A percentile compares a stretch with the other conserved stretches of the same genome.
These are phyloP conservation scores for Cremastinae sp. DNA, from an alignment of 2,888 invertebrate genomes.

Conservation along the genomic window DNA sequence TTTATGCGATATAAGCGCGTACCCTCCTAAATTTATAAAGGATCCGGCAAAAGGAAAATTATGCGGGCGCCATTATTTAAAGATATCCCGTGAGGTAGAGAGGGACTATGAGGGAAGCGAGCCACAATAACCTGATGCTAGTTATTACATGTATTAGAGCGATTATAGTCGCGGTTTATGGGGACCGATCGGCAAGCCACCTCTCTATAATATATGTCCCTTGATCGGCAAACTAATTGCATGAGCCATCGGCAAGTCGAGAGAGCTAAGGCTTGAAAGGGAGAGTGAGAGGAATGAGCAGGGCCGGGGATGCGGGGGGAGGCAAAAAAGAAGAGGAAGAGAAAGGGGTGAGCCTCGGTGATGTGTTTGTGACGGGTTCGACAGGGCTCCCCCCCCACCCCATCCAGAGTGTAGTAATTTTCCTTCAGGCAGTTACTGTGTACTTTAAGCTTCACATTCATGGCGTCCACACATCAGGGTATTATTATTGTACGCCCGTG, in stretches of 20 bases:
- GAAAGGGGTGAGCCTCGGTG: background rate
- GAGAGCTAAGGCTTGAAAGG: no score
- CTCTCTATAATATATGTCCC: constrained; percentile 1
- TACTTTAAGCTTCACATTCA: constrained; percentile 30
- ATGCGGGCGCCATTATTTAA: no score
- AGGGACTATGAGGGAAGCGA: no score
- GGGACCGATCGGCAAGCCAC: constrained; percentile 7
- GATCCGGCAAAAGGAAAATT: no score
- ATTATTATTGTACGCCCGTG: constrained; percentile 12
- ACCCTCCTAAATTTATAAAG: no score
- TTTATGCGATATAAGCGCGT: no score
- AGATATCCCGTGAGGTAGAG: background rate
- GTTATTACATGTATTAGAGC: constrained; percentile 23
- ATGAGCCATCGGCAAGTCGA: constrained; percentile 19
- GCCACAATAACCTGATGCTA: constrained; percentile 19
- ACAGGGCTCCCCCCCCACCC: background rate
- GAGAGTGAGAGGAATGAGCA: no score
- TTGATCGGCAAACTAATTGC: constrained; percentile 14
- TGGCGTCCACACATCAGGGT: constrained; percentile 9
- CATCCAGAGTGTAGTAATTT: background rate
- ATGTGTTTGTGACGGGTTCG: constrained; percentile 24
- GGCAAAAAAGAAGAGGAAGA: constrained; percentile 1
- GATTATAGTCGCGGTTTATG: constrained; percentile 12
- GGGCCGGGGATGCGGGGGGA: constrained; percentile 15
- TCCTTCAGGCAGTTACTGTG: constrained; percentile 5